Evolutionary conservation across 2,888 invertebrate genomes (phyloP), one percentile per base, ranked within the genome.

Genomic region (Anodontia alba): DNA sequence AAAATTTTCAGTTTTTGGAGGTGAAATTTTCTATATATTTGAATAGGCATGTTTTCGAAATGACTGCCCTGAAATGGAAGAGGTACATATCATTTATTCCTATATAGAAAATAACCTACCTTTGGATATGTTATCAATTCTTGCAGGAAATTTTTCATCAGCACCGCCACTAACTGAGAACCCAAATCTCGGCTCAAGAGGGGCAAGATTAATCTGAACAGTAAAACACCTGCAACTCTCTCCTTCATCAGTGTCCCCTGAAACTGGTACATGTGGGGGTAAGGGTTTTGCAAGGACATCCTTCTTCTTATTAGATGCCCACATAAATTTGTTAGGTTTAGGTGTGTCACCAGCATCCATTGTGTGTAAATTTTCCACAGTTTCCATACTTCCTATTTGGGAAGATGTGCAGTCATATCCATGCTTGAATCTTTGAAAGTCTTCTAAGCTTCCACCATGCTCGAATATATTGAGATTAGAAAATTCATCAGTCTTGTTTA

Each of bases 161-260:
- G 88, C 73, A 0, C 95, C 95, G 5, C 95, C 95, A 78, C 94
- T 93, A 0, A 95, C 94, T 17, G 94, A 95, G 84, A 95, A 95
- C 57, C 95, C 95, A 86, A 95, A 95, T 20, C 95, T 87, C 42
- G 90, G 90, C 73, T 95, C 94, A 31, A 88, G 87, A 38, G 88
- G 87, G 17, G 90, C 89, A 80, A 95, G 81, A 29, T 84, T 77
- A 76, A 91, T 78, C 31, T 73, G 46, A 54, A 87, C 84, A 29
- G 76, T 81, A 43, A 84, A 46, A 73, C 76, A 79, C 29, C 57
- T 26, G 57, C 42, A 70, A 46, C 75, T 42, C 33, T 73, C 66
- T 69, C 79, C 79, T 20, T 76, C 69, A 31, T 68, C 31, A 43
- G 67, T 67, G 12, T 38, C 12, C 12, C 38, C 12, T 10, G 51